phyloP scores from a whole-genome alignment of 2,888 invertebrate genomes.

The Cenopis cana region DNA sequence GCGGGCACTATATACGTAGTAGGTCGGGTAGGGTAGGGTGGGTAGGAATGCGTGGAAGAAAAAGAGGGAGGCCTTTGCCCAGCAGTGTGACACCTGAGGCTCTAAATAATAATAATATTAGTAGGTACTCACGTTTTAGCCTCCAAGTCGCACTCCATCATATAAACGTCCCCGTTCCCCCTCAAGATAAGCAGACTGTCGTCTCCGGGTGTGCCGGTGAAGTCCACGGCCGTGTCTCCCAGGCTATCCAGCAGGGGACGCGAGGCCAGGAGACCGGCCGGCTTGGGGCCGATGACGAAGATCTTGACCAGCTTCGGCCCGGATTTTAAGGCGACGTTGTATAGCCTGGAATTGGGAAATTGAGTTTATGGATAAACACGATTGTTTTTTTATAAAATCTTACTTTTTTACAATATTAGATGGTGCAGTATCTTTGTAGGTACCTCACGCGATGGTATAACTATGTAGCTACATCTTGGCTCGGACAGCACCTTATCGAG shows the following conservation, averaged over 20 bases:
- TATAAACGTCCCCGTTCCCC: slow-evolving; percentile 93
- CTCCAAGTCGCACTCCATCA: slow-evolving; percentile 72
- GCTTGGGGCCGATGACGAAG: slow-evolving; percentile 71
- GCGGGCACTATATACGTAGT: too few relatives aligned
- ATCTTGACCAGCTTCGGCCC: slow-evolving; percentile 74
- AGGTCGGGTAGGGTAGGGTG: too few relatives aligned
- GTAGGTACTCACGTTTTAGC: slow-evolving; percentile 59
- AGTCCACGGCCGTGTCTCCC: slow-evolving; percentile 95
- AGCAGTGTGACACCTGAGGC: too few relatives aligned
- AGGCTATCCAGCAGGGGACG: slow-evolving; percentile 83
- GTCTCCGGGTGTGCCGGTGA: slow-evolving; percentile 84
- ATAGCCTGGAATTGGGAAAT: slow-evolving; percentile 68
- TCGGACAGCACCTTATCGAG: too few relatives aligned
- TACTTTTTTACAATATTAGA: too few relatives aligned
- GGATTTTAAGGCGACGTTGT: slow-evolving; percentile 74
- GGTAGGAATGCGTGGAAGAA: too few relatives aligned
- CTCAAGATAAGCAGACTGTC: slow-evolving; percentile 88
- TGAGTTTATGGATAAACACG: neutral
- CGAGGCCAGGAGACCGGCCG: slow-evolving; percentile 74
- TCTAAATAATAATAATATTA: too few relatives aligned
- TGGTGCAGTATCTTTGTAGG: too few relatives aligned
- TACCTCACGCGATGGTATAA: too few relatives aligned
- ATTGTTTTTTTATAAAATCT: too few relatives aligned
- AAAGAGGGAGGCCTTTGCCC: too few relatives aligned
- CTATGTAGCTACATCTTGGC: too few relatives aligned